These are phyloP conservation scores for Pelusios castaneus DNA, from an alignment of 2,113 vertebrate species.

Conservation along the genomic window DNA sequence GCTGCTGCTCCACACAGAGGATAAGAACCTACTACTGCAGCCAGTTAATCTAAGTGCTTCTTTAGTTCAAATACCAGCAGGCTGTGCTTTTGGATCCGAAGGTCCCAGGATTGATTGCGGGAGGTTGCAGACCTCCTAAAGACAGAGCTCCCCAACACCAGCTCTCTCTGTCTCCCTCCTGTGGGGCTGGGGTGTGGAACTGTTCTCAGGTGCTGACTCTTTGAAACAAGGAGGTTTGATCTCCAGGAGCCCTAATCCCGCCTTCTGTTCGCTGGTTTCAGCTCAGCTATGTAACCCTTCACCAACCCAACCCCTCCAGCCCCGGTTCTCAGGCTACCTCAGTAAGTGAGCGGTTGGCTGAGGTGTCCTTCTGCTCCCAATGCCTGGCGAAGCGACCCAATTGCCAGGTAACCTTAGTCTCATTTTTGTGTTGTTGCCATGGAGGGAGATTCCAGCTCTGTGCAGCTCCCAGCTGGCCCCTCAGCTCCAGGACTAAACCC, in stretches of 20 bases:
- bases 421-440: not conserved
- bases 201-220: not conserved
- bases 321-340: not conserved
- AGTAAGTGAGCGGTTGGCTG: no score
- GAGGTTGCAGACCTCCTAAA: no score
- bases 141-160: not conserved
- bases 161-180: not conserved
- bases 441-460: not conserved
- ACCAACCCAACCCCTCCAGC: not conserved
- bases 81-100: not conserved
- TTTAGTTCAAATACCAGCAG: not conserved
- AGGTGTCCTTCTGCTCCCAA: not conserved
- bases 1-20: not conserved
- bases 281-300: not conserved
- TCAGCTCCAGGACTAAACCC: no score
- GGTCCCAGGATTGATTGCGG: not conserved
- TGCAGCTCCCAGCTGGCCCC: no score
- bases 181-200: not conserved
- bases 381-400: not conserved
- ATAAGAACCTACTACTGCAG: not conserved
- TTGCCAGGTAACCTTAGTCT: not conserved
- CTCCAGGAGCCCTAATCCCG: not conserved
- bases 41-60: not conserved
- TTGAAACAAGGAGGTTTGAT: not conserved
- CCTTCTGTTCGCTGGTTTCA: not conserved